Base-by-base conservation (phyloP, 2,113 vertebrate genomes). In the Pelecanoides urinatrix region DNA sequence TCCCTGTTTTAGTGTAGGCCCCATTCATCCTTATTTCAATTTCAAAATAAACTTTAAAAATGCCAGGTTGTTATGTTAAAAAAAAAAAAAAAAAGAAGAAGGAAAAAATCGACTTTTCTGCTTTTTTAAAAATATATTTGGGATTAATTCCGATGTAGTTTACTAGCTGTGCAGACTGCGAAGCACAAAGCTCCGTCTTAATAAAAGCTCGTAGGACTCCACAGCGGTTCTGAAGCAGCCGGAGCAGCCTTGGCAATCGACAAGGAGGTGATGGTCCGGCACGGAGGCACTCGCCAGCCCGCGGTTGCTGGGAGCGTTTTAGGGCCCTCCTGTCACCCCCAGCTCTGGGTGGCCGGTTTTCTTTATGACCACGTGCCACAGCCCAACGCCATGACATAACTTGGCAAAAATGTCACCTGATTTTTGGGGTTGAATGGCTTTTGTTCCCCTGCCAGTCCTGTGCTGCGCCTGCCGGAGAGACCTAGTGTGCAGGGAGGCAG, bases 41-140 rank as follows among this genome's bases (percentile, higher is more conserved):
- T 93, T 90, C 77, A 92, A 96, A 97, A 96, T 65, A 90, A 90
- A 80, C 90, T 87, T 95, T 89, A 36, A 68, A 90, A 93, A 93
- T 17, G 26, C 87, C 45, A 62, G 61, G 32, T 65, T 92, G 83
- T 88, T 94, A 80, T 74, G 18, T 23, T 23, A 50, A 58, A 65
- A 65, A 49, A 70, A 73, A 21, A 34, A 47, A 65, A 27, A 7
- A 1, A 16, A 78, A 27, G 23, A 27, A 36, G 26, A 2, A 0
- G 1, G 18, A 49, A 44, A 61, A 79, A 79, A 58, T 36, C 1
- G 2, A 65, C 36, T 42, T 93, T 89, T 93, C n/a, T 93, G 32
- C 77, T 86, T 88, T 84, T 86, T 18, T 11, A 27, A 61, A 86
- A 88, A 89, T 79, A 47, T 82, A 67, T 83, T 94, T 88, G 77